These are phyloP conservation scores for Phoenicopterus ruber DNA, from an alignment of 2,113 vertebrate species.

Conservation along the genomic window DNA sequence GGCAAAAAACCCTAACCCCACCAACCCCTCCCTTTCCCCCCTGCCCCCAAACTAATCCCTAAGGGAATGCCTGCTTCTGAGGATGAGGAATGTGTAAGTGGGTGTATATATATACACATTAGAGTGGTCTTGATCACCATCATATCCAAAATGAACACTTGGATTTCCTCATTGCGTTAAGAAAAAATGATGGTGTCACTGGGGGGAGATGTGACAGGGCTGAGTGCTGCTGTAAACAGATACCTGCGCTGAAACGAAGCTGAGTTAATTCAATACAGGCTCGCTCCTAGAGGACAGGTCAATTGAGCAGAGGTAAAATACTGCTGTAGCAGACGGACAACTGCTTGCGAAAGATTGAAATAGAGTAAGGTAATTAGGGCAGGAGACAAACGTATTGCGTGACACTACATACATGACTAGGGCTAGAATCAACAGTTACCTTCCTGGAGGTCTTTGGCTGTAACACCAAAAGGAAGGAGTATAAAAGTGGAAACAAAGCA, in stretches of 20 bases:
- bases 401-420: neutral
- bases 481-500: neutral
- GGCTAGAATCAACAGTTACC: neutral
- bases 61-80: neutral
- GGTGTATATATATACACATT: neutral
- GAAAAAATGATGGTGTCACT: neutral
- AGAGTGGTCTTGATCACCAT: neutral
- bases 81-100: neutral
- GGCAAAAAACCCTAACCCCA: neutral
- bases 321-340: neutral
- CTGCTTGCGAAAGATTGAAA: slow-evolving; percentile 4
- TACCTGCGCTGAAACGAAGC: neutral
- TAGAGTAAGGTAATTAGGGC: slow-evolving; percentile 14
- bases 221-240: neutral
- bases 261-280: neutral
- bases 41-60: neutral
- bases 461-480: neutral
- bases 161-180: neutral
- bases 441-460: slow-evolving; percentile 21
- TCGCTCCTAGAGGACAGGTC: neutral
- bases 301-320: neutral
- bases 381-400: neutral
- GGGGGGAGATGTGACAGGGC: neutral
- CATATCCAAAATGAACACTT: neutral
- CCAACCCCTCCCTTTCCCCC: neutral